A percentile compares a stretch with the other conserved stretches of the same genome.
These are phyloP conservation scores for Ryuthela nishihirai DNA, from an alignment of 2,888 invertebrate genomes.

Conservation along the genomic window DNA sequence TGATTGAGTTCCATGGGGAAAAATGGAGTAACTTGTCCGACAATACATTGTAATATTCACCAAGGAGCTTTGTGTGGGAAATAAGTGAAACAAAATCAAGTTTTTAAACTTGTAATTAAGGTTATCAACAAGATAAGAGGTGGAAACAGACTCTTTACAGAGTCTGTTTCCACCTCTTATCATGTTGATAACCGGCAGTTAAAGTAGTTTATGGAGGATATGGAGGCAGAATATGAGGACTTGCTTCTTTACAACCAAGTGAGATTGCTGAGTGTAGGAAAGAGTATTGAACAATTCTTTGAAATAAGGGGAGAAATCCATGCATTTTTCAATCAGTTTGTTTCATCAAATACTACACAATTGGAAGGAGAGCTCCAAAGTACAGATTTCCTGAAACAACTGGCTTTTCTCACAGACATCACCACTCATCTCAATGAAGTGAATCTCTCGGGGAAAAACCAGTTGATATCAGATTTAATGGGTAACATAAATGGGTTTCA, in stretches of 20 bases:
- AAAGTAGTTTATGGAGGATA: constrained; percentile 4
- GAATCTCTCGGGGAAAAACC: too few relatives aligned
- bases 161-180: too few relatives aligned
- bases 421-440: neutral
- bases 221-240: constrained; percentile 2
- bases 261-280: constrained; percentile 2
- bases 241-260: constrained; percentile 2
- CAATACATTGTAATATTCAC: neutral
- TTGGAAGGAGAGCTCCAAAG: constrained; percentile 1
- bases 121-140: neutral
- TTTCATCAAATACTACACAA: neutral
- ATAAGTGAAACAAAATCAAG: neutral
- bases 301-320: constrained; percentile 3
- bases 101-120: neutral
- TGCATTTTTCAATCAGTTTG: neutral
- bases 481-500: too few relatives aligned
- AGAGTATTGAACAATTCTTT: constrained; percentile 1
- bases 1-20: neutral
- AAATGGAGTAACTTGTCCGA: constrained; percentile 1
- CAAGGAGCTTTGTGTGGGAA: constrained; percentile 3
- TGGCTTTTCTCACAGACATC: constrained; percentile 1
- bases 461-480: too few relatives aligned
- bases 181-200: too few relatives aligned
- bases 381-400: neutral
- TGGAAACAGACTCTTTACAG: too few relatives aligned